Evolutionary conservation across 92 coral and sea anemone species (phyloP), one percentile per base, ranked within the genome.

Genomic region (Siderastrea siderea): DNA sequence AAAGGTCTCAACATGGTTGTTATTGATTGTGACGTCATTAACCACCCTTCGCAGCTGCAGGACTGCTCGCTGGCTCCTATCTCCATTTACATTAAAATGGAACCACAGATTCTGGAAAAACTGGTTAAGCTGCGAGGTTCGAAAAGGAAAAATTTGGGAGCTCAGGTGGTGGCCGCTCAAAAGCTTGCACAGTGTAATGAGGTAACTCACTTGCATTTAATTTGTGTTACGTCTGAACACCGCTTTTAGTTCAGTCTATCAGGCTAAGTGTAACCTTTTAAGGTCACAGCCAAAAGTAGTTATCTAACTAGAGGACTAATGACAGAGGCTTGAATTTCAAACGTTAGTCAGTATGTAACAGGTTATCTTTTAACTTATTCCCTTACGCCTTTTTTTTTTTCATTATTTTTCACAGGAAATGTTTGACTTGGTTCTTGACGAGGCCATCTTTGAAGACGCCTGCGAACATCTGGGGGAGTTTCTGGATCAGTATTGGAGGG

Each of bases 31-130:
- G 96, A 97, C 80, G 95, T 91, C 92, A 92, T 97, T 66, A 97
- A 97, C 67, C 98, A 97, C 72, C 99, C 99, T 12, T 93, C 98
- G 13, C 99, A 97, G 80, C 95, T 97, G 55, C 82, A 90, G 70
- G 99, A 97, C 84, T 95, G 99, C 89, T 94, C 99, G 73, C 91
- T 97, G 86, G 98, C 99, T 3, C 99, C 99, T 3, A 95, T 97
- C 54, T 84, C 96, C 4, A 94, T 97, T 67, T 97, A 97, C 83
- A 96, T 97, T 62, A 95, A 95, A 87, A 97, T 97, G 88, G 94
- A 92, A 26, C 98, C 99, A 44, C 90, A 86, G 61, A 95, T 97
- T 45, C 89, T 97, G 12, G 98, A 97, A 90, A 97, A 97, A 81
- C 91, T 97, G 4, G 96, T 97, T 68, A 97, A 97, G 73, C 84